Evolutionary conservation across 2,888 invertebrate species (phyloP).

Genomic region (Lobophora halterata): DNA sequence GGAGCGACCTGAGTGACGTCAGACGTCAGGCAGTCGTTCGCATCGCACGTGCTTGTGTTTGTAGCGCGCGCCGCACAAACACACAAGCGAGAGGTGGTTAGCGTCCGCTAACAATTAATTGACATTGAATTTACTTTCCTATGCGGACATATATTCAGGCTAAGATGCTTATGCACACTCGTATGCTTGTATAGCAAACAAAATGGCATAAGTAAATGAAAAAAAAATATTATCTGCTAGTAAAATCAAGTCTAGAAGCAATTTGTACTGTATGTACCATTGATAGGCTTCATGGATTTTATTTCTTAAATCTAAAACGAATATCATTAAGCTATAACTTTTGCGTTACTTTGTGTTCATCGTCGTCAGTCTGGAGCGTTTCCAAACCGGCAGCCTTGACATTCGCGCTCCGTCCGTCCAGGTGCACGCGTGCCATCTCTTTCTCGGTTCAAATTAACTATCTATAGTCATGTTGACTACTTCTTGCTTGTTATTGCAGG

Average conservation of each 20-base stretch:
- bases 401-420: constrained; percentile 71
- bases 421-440: constrained; percentile 58
- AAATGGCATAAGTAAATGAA: too few species aligned
- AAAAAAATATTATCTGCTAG: too few species aligned
- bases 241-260: too few species aligned
- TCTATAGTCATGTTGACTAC: constrained; percentile 45
- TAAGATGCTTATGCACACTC: too few species aligned
- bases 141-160: constrained; percentile 34
- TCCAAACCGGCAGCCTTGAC: constrained; percentile 75
- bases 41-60: constrained; percentile 77
- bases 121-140: constrained; percentile 53
- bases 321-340: constrained; percentile 1
- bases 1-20: constrained; percentile 67
- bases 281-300: too few species aligned
- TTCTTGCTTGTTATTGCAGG: too few species aligned
- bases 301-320: too few species aligned
- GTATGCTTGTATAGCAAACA: too few species aligned
- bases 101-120: constrained; percentile 50
- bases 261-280: too few species aligned
- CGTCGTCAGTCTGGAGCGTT: constrained; percentile 52
- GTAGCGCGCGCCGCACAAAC: constrained; percentile 62
- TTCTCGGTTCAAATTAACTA: constrained; percentile 38
- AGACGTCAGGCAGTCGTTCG: constrained; percentile 64
- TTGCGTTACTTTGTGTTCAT: constrained; percentile 2
- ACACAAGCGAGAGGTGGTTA: constrained; percentile 62